phyloP scores from a whole-genome alignment of 2,113 vertebrate species.

The Panthera leo region DNA sequence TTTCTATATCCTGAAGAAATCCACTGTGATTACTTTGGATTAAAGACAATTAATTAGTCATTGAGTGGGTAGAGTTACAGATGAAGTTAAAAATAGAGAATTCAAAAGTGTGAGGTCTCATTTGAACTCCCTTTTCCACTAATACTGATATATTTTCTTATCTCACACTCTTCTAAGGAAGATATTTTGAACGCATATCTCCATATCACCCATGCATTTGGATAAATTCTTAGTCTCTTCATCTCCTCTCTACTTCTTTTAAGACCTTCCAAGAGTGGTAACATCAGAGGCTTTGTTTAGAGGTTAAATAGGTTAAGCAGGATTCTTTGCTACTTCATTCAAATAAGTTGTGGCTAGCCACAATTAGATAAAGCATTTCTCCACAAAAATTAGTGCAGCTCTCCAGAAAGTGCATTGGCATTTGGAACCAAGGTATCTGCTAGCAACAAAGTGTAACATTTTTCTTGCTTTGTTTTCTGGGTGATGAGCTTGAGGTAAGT shows the following conservation, averaged over 20 bases:
- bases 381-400: background rate
- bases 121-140: background rate
- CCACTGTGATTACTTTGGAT: background rate
- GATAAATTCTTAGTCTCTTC: background rate
- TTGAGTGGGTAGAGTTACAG: background rate
- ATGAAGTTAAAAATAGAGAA: background rate
- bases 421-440: background rate
- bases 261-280: background rate
- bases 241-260: background rate
- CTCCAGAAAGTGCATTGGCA: background rate
- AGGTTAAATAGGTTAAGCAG: background rate
- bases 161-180: background rate
- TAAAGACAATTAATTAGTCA: background rate
- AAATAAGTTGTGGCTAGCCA: background rate
- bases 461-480: background rate
- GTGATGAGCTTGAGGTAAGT: background rate
- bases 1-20: background rate
- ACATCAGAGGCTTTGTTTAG: background rate
- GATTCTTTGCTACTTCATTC: background rate
- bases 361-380: background rate
- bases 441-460: background rate
- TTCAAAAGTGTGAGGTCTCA: background rate
- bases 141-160: background rate
- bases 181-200: background rate
- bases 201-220: background rate